phyloP scores from a whole-genome alignment of 2,113 vertebrate genomes.

The Ptyas mucosa region DNA sequence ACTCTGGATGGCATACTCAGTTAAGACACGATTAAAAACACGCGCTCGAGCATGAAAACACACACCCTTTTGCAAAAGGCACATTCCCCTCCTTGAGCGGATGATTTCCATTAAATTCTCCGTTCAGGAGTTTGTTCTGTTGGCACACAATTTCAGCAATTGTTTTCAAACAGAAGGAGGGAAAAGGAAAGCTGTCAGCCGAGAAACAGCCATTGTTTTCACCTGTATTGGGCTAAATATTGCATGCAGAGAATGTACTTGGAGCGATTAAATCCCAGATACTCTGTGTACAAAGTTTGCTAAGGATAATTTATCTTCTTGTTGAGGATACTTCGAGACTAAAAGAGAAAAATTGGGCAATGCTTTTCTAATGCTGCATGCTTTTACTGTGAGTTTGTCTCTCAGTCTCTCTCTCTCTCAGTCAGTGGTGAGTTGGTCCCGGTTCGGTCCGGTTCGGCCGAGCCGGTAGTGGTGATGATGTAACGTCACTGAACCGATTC shows the following conservation, averaged over 20 bases:
- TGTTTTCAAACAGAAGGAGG: background rate
- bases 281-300: background rate
- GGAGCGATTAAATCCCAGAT: background rate
- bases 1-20: background rate
- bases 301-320: background rate
- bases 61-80: background rate
- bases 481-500: too few relatives aligned
- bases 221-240: background rate
- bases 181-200: background rate
- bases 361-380: conserved; percentile 12
- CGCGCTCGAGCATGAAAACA: background rate
- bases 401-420: too few relatives aligned
- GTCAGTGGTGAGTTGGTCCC: too few relatives aligned
- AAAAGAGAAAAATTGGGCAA: background rate
- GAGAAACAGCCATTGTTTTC: background rate
- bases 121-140: background rate
- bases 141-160: background rate
- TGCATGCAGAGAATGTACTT: background rate
- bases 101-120: background rate
- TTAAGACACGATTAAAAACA: background rate
- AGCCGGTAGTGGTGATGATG: too few relatives aligned
- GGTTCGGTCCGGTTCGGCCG: too few relatives aligned
- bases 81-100: background rate
- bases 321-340: background rate
- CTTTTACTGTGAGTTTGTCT: background rate